phyloP scores from a whole-genome alignment of 64 coral and sea anemone species.

The Montipora sp. region DNA sequence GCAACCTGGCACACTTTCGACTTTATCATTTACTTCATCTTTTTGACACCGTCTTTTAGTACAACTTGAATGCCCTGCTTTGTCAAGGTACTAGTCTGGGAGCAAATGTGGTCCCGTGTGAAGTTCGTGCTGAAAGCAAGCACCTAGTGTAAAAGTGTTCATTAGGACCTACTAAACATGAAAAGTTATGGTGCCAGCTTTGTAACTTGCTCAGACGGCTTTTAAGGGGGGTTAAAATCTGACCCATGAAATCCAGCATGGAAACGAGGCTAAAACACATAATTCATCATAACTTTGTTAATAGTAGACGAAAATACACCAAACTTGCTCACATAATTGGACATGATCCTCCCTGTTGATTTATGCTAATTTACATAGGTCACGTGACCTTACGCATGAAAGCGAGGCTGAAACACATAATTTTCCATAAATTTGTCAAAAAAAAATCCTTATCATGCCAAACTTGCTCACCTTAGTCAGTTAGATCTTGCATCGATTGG shows the following conservation, averaged over 20 bases:
- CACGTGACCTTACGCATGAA: constrained; percentile 68
- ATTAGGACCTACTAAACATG: constrained; percentile 53
- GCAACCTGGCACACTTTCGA: too few species aligned
- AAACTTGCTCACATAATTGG: constrained; percentile 53
- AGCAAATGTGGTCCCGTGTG: not conserved
- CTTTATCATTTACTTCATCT: too few species aligned
- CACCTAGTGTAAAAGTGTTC: constrained; percentile 62
- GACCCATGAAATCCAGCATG: constrained; percentile 4
- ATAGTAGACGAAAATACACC: constrained; percentile 49
- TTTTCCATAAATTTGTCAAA: too few species aligned
- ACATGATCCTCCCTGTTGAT: constrained; percentile 60
- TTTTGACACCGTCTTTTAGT: too few species aligned
- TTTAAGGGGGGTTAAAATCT: constrained; percentile 25
- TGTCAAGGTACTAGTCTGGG: too few species aligned
- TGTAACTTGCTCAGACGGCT: constrained; percentile 61
- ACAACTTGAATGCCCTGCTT: too few species aligned
- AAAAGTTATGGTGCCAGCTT: constrained; percentile 75
- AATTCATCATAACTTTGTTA: constrained; percentile 58
- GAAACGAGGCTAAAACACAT: constrained; percentile 28
- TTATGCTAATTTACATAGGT: constrained; percentile 64
- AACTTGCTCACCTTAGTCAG: constrained; percentile 71
- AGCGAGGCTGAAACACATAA: constrained; percentile 54
- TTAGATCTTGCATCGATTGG: constrained; percentile 67
- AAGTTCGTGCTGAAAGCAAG: constrained; percentile 69
- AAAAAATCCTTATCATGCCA: constrained; percentile 46